phyloP scores from a whole-genome alignment of 2,113 vertebrate genomes.

The Nibea albiflora region DNA sequence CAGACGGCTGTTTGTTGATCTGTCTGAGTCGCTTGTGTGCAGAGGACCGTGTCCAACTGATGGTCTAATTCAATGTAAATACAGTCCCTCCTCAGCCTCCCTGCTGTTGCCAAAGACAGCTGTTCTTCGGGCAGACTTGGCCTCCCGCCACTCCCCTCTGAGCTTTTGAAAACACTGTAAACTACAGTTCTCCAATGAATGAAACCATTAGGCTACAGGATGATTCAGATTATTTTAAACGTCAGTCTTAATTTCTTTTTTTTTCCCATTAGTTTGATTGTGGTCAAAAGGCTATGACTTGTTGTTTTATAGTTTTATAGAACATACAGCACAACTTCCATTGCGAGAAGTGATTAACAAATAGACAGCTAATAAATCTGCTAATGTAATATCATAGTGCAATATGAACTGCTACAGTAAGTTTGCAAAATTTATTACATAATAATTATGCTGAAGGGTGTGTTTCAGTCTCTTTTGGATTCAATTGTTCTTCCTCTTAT shows the following conservation, averaged over 20 bases:
- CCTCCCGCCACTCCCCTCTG: constrained; percentile 49
- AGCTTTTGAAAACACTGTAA: constrained; percentile 62
- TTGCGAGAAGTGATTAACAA: background rate
- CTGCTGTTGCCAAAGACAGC: constrained; percentile 73
- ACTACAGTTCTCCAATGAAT: constrained; percentile 44
- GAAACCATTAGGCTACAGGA: constrained; percentile 13
- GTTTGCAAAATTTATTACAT: background rate
- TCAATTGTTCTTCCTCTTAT: background rate
- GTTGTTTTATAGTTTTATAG: background rate
- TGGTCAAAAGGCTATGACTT: background rate
- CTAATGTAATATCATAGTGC: background rate
- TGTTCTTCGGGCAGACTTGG: constrained; percentile 58
- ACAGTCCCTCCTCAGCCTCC: constrained; percentile 55
- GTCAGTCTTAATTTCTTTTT: background rate
- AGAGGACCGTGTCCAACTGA: constrained; percentile 62
- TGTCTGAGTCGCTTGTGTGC: constrained; percentile 58
- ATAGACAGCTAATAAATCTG: background rate
- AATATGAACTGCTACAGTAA: background rate
- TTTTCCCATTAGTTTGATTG: background rate
- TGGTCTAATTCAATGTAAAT: constrained; percentile 73
- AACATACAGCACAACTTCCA: too few relatives aligned
- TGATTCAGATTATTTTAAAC: constrained; percentile 14
- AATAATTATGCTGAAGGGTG: background rate
- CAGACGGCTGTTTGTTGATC: constrained; percentile 65
- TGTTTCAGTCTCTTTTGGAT: background rate